Percentiles rank a stretch among this genome's conserved stretches.
phyloP scores from a whole-genome alignment of 2,888 invertebrate species.

The Tetranychus piercei region DNA sequence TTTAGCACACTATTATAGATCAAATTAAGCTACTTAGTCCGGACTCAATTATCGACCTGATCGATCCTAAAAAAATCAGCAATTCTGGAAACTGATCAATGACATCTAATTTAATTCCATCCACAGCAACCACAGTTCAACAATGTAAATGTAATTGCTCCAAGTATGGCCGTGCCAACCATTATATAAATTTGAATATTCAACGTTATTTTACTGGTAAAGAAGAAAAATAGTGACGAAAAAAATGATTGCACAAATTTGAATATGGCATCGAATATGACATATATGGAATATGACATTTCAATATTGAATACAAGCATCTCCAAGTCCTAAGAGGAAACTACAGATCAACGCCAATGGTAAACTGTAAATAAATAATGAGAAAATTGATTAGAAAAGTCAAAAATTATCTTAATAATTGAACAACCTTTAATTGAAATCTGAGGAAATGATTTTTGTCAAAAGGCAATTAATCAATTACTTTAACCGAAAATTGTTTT shows the following conservation, averaged over 20 bases:
- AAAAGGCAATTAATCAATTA: slow-evolving; percentile 10
- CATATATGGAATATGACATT: too few species aligned
- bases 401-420: too few species aligned
- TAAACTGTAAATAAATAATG: slow-evolving; percentile 34
- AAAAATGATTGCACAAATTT: slow-evolving; percentile 86
- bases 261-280: slow-evolving; percentile 79
- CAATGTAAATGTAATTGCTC: slow-evolving; percentile 53
- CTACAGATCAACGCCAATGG: slow-evolving; percentile 66
- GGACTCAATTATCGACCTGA: too few species aligned
- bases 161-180: slow-evolving; percentile 48
- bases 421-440: too few species aligned
- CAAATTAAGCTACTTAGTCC: too few species aligned
- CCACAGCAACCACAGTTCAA: too few species aligned
- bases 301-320: slow-evolving; percentile 90
- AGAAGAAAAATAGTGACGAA: slow-evolving; percentile 65
- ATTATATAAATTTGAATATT: slow-evolving; percentile 44
- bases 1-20: too few species aligned
- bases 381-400: slow-evolving; percentile 13
- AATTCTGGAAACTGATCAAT: too few species aligned
- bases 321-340: slow-evolving; percentile 79
- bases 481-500: background rate
- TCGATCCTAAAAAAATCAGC: too few species aligned
- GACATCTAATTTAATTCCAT: too few species aligned
- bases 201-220: slow-evolving; percentile 51
- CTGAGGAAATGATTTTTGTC: too few species aligned